Evolutionary conservation across 2,888 invertebrate species (phyloP), one percentile per base, ranked within the genome.

Genomic region (Brachylomia viminalis): DNA sequence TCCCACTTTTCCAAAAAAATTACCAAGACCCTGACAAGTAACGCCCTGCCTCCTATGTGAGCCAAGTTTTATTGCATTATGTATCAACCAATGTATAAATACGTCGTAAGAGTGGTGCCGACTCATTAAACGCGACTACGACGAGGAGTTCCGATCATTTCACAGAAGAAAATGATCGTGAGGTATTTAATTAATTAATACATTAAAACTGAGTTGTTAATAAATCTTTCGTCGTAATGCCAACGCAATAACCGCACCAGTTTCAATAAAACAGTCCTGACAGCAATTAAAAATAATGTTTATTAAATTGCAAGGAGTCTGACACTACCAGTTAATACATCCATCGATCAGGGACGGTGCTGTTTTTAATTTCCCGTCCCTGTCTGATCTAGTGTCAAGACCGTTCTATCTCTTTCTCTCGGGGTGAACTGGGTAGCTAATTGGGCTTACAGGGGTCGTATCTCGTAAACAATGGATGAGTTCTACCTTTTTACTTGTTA

Each of bases 331-430:
- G 75, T 70, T 65, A 82, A 73, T 76, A 56, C 65, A 33, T 27
- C 79, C 87, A 89, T 91, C 89, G 86, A 89, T 92, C 89, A 89
- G 69, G 66, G 61, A 52, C 66, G 69, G 70, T 79, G 62, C 80
- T 87, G 84, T 87, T 89, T 90, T 90, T 89, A 90, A 88, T 89
- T 89, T 88, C 78, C 85, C 83, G 58, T 85, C 87, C 82, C 80
- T 85, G 87, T 88, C 89, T 86, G 83, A 86, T 88, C 84, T 87
- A 77, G 70, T 88, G 87, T 89, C 86, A 84, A 75, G 66, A 79
- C 84, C 82, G 77, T 72, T 77, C 82, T 70, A 76, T 87, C 88
- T 84, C 87, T 81, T 81, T 85, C 86, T 77, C 38, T 78, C 80
- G 72, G 80, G 72, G 69, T 79, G 79, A 72, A 65, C 71, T 67